Conservation (phyloP, 2,797 vertebrate genomes). For the Ispidina lecontei region DNA sequence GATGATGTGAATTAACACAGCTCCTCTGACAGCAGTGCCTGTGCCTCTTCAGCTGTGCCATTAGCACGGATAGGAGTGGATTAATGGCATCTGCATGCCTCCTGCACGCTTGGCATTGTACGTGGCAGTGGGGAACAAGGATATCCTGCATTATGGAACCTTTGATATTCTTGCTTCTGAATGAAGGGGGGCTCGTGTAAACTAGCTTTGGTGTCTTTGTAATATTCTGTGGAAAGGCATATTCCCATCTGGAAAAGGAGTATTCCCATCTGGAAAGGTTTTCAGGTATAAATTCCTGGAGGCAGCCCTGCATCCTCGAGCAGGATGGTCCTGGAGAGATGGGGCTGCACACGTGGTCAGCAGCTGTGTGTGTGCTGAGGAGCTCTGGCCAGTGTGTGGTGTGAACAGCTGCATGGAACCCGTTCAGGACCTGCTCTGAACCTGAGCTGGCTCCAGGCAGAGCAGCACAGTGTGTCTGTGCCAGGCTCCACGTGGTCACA, state of each 20-base stretch:
- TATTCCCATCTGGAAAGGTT: neutral
- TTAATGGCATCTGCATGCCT: neutral
- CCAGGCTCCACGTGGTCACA: rapidly evolving
- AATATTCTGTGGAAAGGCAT: neutral
- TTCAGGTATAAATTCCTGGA: neutral
- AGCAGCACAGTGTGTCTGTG: rapidly evolving
- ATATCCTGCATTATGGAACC: neutral
- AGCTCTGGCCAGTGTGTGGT: rapidly evolving
- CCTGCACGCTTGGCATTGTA: neutral
- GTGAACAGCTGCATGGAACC: neutral
- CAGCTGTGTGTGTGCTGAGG: neutral
- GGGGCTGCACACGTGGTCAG: neutral
- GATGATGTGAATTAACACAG: neutral
- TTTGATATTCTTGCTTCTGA: neutral
- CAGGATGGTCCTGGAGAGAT: neutral
- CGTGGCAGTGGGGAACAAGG: neutral
- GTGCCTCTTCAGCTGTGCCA: neutral
- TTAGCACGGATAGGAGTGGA: neutral
- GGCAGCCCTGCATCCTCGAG: neutral
- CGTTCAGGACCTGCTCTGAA: neutral
- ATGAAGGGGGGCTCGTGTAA: neutral
- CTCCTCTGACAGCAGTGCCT: neutral
- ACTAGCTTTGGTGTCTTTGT: neutral
- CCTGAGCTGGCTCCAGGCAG: neutral
- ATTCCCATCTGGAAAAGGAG: neutral